Base-by-base conservation (phyloP, 2,797 vertebrate species). In the Alfaro cultratus region DNA sequence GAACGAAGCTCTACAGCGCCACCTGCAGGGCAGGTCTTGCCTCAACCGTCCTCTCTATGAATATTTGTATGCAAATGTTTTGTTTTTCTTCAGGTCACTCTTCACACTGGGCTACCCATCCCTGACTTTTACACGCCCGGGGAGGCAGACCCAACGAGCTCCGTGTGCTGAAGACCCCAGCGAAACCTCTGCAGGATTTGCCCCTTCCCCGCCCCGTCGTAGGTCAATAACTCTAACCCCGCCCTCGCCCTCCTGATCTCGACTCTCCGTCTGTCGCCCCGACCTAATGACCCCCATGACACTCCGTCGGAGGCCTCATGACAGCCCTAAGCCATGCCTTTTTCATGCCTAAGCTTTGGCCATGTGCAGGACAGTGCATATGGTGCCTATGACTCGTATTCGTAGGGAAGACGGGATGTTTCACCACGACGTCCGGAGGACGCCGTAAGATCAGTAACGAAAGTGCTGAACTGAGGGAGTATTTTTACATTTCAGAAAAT, bases 71-170 rank as follows among this genome's bases (percentile, higher is more conserved):
- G 55, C 79, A 5, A 68, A 76, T 81, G 29, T 80, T 13, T 71
- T 29, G 6, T 85, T 34, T 90, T 70, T 89, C 79, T 74, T 77
- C 90, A 99, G 98, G 96, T 99, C 86, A 99, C 98, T 0, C 96
- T 99, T 80, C 98, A 99, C 91, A 99, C 98, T 0, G 98, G 98
- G 55, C 93, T 99, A 77, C 97, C 97, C 0, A 97, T 99, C 88
- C 98, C 98, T 0, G 98, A 99, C 73, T 98, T 99, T 96, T 99
- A 98, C 95, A 94, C 97, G 6, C 94, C 95, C 0, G 95, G 96
- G 51, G 95, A 96, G 51, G 91, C 89, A 5, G 96, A 96, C 71
- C 94, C 95, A 13, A 91, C 87, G 0, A 93, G 92, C 55, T 96
- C 96, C 1, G 93, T 95, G 85, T 96, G 96, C 90, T 96, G 78